Base-by-base conservation (phyloP, 2,888 invertebrate genomes). In the Malthinus flaveolus region DNA sequence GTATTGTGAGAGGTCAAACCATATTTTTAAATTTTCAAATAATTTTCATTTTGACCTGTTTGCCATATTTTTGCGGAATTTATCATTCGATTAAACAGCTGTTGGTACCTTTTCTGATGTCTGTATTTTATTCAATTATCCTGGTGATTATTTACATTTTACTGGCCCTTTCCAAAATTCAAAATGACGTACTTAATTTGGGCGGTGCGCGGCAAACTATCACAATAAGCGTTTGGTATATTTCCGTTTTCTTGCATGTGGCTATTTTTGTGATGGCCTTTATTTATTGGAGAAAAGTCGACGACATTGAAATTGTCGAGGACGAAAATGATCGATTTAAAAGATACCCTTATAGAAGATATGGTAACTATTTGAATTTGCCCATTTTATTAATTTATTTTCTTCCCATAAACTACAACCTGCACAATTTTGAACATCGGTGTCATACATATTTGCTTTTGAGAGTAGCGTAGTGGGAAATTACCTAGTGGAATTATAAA, bases 21-120 rank as follows among this genome's bases (percentile, higher is more conserved):
- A 68, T 70, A 31, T 64, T 61, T 47, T 52, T 64, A 47, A 66
- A 66, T 32, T 66, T 68, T 11, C 68, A 70, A 35, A 48, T 66
- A 6, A 49, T 72, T 5, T 69, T 67, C 34, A 12, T 68, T 1
- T 48, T 68, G 5, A 62, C 70, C 6, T 66, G 62, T 45, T 5
- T 69, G n/a, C 61, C 69, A 4, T 68, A 66, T 51, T 62, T 67
- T 8, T 10, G 67, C n/a, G 71, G 71, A 1, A 56, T 72, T 6
- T 47, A 65, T 23, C 65, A 61, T 49, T 58, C 67, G 32, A 44
- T 56, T 11, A 46, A 58, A 8, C 65, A 69, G 49, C 46, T 70
- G 13, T 51, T 73, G 6, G 33, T 64, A 3, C 64, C 70, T 1
- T 67, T 68, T 47, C 13, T 69, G n/a, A 47, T 70, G 4, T 48